Conservation (phyloP, 2,797 vertebrate species). For the Smutsia temminckii region DNA sequence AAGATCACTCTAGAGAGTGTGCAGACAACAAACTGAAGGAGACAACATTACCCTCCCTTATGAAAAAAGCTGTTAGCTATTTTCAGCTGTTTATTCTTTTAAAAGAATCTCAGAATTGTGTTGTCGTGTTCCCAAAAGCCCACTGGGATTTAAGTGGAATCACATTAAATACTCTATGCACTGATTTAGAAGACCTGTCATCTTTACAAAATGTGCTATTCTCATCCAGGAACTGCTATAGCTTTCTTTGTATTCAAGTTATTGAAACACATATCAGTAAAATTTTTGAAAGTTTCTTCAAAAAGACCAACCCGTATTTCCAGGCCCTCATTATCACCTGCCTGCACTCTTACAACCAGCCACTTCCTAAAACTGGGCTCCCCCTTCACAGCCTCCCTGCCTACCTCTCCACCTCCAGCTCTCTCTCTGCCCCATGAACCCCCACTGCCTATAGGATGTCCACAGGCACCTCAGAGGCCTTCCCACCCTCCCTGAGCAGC, state of each 20-base stretch:
- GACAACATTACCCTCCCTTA: not conserved
- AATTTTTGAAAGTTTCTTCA: not conserved
- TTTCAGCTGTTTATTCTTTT: not conserved
- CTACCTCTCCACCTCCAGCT: not conserved
- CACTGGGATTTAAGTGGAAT: not conserved
- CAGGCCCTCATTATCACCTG: not conserved
- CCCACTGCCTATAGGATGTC: not conserved
- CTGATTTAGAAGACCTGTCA: not conserved
- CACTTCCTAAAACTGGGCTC: not conserved
- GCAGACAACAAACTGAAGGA: not conserved
- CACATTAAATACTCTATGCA: not conserved
- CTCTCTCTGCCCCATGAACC: not conserved
- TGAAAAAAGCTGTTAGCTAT: not conserved
- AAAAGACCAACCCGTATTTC: not conserved
- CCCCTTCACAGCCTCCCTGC: not conserved
- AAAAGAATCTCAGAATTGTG: not conserved
- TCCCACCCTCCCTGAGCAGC: not conserved
- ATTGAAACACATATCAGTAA: not conserved
- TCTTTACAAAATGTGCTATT: not conserved
- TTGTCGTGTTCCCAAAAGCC: not conserved
- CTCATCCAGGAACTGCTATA: not conserved
- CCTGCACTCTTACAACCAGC: not conserved
- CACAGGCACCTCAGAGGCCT: not conserved
- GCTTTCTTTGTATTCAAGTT: not conserved
- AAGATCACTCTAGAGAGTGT: not conserved